Evolutionary conservation across 2,888 invertebrate genomes (phyloP), one percentile per base, ranked within the genome.

Genomic region (Drosophila anomalata): DNA sequence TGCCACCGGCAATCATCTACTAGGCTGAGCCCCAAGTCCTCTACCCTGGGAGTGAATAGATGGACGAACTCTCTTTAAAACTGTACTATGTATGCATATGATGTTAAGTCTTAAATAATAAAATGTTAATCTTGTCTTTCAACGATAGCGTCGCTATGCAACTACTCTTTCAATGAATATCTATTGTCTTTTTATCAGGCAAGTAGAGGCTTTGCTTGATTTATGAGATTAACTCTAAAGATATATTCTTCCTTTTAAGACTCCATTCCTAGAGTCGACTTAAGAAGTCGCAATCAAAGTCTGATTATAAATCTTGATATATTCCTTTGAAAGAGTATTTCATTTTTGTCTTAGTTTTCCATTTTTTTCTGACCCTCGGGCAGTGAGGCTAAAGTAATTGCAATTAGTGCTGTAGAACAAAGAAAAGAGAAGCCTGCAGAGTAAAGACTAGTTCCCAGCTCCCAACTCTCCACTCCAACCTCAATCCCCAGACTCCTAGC

Each of bases 311-410:
- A 12, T 11, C 5, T 44, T 44, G 3, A 9, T 4, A 22, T 20
- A 44, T 11, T 44, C 5, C 6, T 44, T 12, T 22, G 22, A 6
- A n/a, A 60, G 48, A 9, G 61, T 41, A 62, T 61, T 48, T 17
- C 11, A 14, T 9, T 26, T 22, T 17, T 12, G 12, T 0, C n/a
- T 14, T 20, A 6, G 6, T 4, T 29, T 7, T n/a, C n/a, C 11
- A 14, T 41, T 39, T 61, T 22, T 9, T 31, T 24, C 9, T 41
- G 48, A 48, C 48, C 61, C 46, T n/a, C 17, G 39, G 39, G 33
- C 36, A 60, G 62, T 51, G 53, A 50, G 57, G 48, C 54, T 58
- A 46, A 71, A 83, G 78, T 79, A 84, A 87, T 85, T 85, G 83
- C 83, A 84, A 84, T 84, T 87, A 84, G 78, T 60, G 70, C 62